Evolutionary conservation across 2,888 invertebrate genomes (phyloP), one percentile per base, ranked within the genome.

Genomic region (Gasteruption jaculator): DNA sequence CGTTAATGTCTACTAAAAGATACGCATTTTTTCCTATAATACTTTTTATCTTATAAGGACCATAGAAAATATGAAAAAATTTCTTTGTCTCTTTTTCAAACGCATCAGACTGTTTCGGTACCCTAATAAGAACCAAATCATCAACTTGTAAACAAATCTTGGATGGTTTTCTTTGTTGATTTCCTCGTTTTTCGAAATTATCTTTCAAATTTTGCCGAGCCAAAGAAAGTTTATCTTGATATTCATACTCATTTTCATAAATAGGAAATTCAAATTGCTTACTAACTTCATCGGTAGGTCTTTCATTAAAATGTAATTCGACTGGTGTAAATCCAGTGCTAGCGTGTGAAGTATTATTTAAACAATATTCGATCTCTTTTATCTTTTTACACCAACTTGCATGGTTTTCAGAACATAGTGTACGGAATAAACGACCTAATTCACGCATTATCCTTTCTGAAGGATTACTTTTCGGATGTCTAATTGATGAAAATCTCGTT

Each of bases 391-490:
- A 7, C 30, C 30, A 29, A 7, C 10, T 7, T 10, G 30, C 11
- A 11, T 29, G 30, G n/a, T 10, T 12, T 10, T 7, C 7, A 7
- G 8, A 7, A 29, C 30, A 11, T n/a, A 10, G 7, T 7, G 30
- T 29, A 10, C 30, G 30, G 7, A 29, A 11, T n/a, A 29, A 11
- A 7, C 30, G 8, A 7, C 30, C 30, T 7, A 29, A 10, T 11
- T 29, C 30, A 7, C 30, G 7, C 30, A 29, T 29, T 7, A 29
- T 11, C 10, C 30, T 7, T 11, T 29, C 30, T 10, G 12, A 10
- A 10, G 30, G 30, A 11, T 29, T 29, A 2, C 41, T 41, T 14
- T 50, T 43, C 0, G 49, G 48, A 16, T 52, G 45, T 11, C 48
- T 38, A 3, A 52, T 50, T 0, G 46, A 45, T 8, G n/a, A n/a